phyloP scores from a whole-genome alignment of 2,888 invertebrate species.

The Cacoxenus indagator region DNA sequence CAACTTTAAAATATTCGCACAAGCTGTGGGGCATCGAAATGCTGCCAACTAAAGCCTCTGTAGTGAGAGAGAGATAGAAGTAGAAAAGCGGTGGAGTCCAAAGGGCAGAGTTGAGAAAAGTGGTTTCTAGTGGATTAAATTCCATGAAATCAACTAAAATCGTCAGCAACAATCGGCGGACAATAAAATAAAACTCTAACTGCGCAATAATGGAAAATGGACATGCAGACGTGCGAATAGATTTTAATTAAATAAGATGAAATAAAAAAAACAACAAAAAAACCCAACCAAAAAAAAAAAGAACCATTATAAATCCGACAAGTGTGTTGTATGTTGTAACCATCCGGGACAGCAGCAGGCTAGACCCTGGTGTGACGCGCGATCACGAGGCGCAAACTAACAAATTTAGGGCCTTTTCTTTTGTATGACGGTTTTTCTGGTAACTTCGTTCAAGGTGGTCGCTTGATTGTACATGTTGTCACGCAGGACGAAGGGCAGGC shows the following conservation, averaged over 20 bases:
- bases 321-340: too few species aligned
- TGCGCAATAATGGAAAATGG: conserved; percentile 9
- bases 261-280: too few species aligned
- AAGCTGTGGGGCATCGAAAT: too few species aligned
- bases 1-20: too few species aligned
- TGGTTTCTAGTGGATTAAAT: conserved; percentile 5
- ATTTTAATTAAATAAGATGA: conserved; percentile 11
- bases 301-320: too few species aligned
- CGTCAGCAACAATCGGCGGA: conserved; percentile 5
- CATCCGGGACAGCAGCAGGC: too few species aligned
- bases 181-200: conserved; percentile 5
- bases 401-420: conserved; percentile 11
- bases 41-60: too few species aligned
- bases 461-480: background rate
- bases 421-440: background rate
- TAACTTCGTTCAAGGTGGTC: background rate
- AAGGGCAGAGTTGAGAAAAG: background rate
- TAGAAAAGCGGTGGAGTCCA: too few species aligned
- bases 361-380: too few species aligned
- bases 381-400: background rate
- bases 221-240: conserved; percentile 14
- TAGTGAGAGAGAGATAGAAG: too few species aligned
- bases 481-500: too few species aligned
- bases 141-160: conserved; percentile 16
- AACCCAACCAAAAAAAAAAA: too few species aligned